phyloP scores from a whole-genome alignment of 2,888 invertebrate species.

The Darwinula stevensoni region DNA sequence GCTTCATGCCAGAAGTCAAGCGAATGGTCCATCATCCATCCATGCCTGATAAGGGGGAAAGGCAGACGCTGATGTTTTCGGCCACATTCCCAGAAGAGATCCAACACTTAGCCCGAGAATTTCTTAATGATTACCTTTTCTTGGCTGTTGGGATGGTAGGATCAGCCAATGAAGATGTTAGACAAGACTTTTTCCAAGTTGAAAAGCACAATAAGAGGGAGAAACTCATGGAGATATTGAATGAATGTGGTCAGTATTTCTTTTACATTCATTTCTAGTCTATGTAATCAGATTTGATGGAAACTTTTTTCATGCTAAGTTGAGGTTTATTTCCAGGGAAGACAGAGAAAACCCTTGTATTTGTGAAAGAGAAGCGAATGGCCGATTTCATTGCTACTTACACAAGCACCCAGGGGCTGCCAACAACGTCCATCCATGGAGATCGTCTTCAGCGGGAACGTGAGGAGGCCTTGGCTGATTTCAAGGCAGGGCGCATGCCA shows the following conservation, averaged over 20 bases:
- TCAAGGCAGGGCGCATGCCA: slow-evolving; percentile 39
- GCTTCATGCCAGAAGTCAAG: slow-evolving; percentile 27
- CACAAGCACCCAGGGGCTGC: slow-evolving; percentile 40
- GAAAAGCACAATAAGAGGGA: slow-evolving; percentile 37
- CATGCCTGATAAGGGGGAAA: slow-evolving; percentile 25
- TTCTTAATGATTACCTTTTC: slow-evolving; percentile 49
- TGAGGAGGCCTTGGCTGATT: slow-evolving; percentile 42
- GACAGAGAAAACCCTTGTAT: slow-evolving; percentile 27
- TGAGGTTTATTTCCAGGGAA: slow-evolving; percentile 1
- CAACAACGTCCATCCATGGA: slow-evolving; percentile 40
- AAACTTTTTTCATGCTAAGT: not conserved
- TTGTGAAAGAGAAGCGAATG: slow-evolving; percentile 63
- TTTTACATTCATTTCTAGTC: too few relatives aligned
- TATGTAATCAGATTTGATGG: not conserved
- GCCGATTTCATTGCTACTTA: slow-evolving; percentile 67
- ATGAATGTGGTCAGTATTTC: slow-evolving; percentile 25
- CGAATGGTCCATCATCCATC: slow-evolving; percentile 29
- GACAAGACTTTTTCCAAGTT: slow-evolving; percentile 28
- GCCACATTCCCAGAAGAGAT: slow-evolving; percentile 41
- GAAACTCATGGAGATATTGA: slow-evolving; percentile 35
- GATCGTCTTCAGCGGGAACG: slow-evolving; percentile 37
- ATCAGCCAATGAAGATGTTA: slow-evolving; percentile 67
- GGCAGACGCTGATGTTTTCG: slow-evolving; percentile 38
- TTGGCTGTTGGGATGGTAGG: slow-evolving; percentile 72
- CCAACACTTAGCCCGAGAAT: slow-evolving; percentile 47